A percentile compares a stretch with the other conserved stretches of the same genome.
Evolutionary conservation across 53 echinoderm and acorn worm genomes (phyloP).

Genomic region (Pentamera pediparva): DNA sequence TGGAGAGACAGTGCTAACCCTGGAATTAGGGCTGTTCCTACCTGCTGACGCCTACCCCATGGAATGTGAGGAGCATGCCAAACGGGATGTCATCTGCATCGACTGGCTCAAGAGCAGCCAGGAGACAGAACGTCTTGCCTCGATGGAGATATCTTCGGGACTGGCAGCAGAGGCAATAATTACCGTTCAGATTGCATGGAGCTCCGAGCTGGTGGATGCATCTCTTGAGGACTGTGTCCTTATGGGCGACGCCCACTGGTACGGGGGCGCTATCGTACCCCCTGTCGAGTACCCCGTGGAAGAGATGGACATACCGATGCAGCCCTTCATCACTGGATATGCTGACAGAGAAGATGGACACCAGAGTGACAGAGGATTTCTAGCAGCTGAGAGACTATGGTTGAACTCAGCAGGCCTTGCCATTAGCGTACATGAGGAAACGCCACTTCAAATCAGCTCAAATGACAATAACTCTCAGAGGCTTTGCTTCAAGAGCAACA

Average conservation of each 20-base stretch:
- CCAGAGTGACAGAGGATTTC: conserved; percentile 42
- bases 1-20: conserved; percentile 34
- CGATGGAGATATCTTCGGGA: conserved; percentile 42
- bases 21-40: conserved; percentile 43
- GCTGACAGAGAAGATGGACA: conserved; percentile 36
- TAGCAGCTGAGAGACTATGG: conserved; percentile 87
- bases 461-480: conserved; percentile 53
- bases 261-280: conserved; percentile 64
- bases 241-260: conserved; percentile 63
- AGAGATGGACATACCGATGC: conserved; percentile 70
- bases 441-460: conserved; percentile 70
- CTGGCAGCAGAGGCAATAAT: conserved; percentile 34
- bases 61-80: conserved; percentile 34
- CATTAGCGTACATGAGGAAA: conserved; percentile 60
- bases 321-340: conserved; percentile 63
- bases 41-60: conserved; percentile 40
- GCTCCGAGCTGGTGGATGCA: conserved; percentile 40
- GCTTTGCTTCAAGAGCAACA: conserved; percentile 68
- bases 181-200: conserved; percentile 63
- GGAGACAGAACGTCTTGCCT: conserved; percentile 41
- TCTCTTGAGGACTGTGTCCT: conserved; percentile 64
- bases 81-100: conserved; percentile 46
- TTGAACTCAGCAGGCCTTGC: conserved; percentile 72
- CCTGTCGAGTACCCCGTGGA: conserved; percentile 70
- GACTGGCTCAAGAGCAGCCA: conserved; percentile 55